Evolutionary conservation across 2,888 invertebrate species (phyloP), one percentile per base, ranked within the genome.

Genomic region (Tipula confusa): DNA sequence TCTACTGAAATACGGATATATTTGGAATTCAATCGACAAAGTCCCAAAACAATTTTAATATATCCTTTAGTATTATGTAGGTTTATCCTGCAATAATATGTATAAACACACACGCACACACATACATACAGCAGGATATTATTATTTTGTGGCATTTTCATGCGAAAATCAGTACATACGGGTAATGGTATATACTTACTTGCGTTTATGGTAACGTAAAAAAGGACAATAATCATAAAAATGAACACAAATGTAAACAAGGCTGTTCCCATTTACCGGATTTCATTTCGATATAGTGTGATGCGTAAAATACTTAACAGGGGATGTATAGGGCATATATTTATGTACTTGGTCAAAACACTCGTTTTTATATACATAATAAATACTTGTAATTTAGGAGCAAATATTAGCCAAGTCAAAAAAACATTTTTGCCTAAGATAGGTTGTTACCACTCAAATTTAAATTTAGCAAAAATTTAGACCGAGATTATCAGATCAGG

Each of bases 211-310:
- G 24, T 64, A 64, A 64, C 18, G 64, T 64, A 24, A 64, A 18
- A 64, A 64, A 64, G 64, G 64, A 64, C 64, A 24, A 64, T 64
- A 64, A 64, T 64, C 64, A 2, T 64, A 64, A 64, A 64, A 64
- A 43, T 43, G 43, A 43, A n/a, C 43, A 43, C 43, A 43, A 64
- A 64, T 24, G 64, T 64, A 64, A 64, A 64, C 64, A 64, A 64
- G 24, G 24, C 64, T 64, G 18, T 24, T 24, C 64, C 64, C 64
- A 64, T 64, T 64, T 64, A n/a, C 9, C 64, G 24, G 24, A 9
- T 64, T 64, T 24, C 64, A n/a, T n/a, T n/a, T n/a, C n/a, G n/a
- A n/a, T n/a, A n/a, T n/a, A n/a, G n/a, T n/a, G n/a, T n/a, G n/a
- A n/a, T n/a, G n/a, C n/a, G n/a, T n/a, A n/a, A n/a, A n/a, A n/a